These are phyloP conservation scores for Zosterops lateralis DNA, from an alignment of 2,113 vertebrate species.

Conservation along the genomic window DNA sequence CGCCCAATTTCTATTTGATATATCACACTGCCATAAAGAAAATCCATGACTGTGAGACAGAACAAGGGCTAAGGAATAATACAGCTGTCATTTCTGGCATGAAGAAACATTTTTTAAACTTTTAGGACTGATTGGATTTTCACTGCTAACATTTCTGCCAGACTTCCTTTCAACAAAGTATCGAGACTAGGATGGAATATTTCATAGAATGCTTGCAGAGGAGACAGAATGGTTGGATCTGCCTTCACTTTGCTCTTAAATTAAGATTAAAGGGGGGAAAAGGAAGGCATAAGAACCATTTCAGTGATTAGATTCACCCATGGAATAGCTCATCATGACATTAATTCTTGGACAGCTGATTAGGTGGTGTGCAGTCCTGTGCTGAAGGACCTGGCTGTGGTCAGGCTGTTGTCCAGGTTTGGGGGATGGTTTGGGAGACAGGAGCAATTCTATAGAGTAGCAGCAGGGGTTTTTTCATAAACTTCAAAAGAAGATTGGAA, in stretches of 20 bases:
- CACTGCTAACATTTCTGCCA: slow-evolving; percentile 31
- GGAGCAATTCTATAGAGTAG: neutral
- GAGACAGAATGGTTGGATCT: neutral
- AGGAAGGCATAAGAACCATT: neutral
- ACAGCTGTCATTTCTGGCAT: slow-evolving; percentile 25
- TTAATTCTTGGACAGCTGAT: neutral
- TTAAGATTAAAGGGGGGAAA: neutral
- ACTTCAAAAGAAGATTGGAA: neutral
- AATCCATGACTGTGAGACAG: neutral
- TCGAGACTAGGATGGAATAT: neutral
- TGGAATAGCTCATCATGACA: neutral
- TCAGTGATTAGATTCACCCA: neutral
- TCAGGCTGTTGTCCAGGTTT: neutral
- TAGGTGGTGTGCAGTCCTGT: neutral
- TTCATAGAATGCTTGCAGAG: neutral
- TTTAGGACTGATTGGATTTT: slow-evolving; percentile 32
- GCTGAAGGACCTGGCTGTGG: neutral
- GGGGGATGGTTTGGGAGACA: neutral
- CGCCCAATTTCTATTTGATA: neutral
- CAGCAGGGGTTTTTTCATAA: neutral
- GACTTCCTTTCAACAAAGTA: neutral
- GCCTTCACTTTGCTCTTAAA: slow-evolving; percentile 8
- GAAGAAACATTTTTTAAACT: slow-evolving; percentile 8
- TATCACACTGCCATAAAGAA: neutral
- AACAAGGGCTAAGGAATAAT: slow-evolving; percentile 22